A percentile compares a stretch with the other conserved stretches of the same genome.
Conservation (phyloP, 2,113 vertebrate genomes). For the Xenus cinereus region DNA sequence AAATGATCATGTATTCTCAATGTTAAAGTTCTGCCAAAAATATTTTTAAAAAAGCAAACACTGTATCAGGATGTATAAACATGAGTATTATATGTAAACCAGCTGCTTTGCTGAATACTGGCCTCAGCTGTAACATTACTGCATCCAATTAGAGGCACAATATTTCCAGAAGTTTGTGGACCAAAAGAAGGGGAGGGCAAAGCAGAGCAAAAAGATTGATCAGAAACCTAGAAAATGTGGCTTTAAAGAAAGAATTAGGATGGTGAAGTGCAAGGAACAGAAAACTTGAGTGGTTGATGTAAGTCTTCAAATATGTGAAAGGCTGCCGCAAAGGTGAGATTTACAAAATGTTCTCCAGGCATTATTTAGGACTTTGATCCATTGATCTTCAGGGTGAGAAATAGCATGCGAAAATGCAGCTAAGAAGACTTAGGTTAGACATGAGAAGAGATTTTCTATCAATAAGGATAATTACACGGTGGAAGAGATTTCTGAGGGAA, state of each 20-base stretch:
- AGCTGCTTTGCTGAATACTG: constrained; percentile 29
- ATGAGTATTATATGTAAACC: constrained; percentile 51
- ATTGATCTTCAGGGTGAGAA: not conserved
- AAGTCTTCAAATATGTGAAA: not conserved
- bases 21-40: constrained; percentile 29
- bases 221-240: not conserved
- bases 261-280: not conserved
- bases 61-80: constrained; percentile 46
- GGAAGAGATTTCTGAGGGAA: not conserved
- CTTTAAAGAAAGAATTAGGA: not conserved
- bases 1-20: not conserved
- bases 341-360: not conserved
- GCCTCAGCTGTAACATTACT: constrained; percentile 31
- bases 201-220: not conserved
- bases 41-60: constrained; percentile 43
- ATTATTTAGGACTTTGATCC: not conserved
- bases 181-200: not conserved
- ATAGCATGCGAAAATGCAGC: not conserved
- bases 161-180: constrained; percentile 29
- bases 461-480: not conserved
- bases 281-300: not conserved
- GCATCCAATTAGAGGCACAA: constrained; percentile 39
- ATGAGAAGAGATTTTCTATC: not conserved
- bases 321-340: not conserved
- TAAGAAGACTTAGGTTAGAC: not conserved